These are phyloP conservation scores for Troilus luridus DNA, from an alignment of 2,888 invertebrate species.

Conservation along the genomic window DNA sequence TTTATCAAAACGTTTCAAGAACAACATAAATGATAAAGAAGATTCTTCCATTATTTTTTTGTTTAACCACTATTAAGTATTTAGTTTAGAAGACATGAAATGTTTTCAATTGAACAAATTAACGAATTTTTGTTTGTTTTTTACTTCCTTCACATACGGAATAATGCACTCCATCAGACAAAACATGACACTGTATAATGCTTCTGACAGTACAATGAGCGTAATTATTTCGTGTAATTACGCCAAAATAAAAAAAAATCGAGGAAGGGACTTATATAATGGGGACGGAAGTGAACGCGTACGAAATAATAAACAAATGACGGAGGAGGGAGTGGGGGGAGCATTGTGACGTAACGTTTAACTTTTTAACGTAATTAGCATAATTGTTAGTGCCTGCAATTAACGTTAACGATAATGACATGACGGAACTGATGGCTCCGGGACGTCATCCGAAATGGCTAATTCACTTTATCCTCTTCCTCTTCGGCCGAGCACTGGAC, in stretches of 20 bases:
- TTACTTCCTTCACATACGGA: neutral
- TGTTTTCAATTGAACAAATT: neutral
- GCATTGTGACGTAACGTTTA: conserved; percentile 53
- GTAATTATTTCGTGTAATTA: conserved; percentile 32
- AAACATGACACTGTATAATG: conserved; percentile 32
- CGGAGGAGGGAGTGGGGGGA: conserved; percentile 13
- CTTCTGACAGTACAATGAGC: conserved; percentile 13
- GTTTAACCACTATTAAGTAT: no score
- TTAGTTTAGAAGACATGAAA: no score
- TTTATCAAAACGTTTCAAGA: no score
- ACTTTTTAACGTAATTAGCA: conserved; percentile 54
- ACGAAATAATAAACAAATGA: conserved; percentile 53
- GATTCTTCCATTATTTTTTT: no score
- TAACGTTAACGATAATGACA: conserved; percentile 57
- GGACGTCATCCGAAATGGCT: conserved; percentile 51
- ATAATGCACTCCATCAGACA: neutral
- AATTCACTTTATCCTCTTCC: conserved; percentile 53
- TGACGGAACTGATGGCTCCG: conserved; percentile 52
- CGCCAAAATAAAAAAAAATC: conserved; percentile 4
- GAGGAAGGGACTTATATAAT: conserved; percentile 37
- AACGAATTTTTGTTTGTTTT: neutral
- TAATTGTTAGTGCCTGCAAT: conserved; percentile 55
- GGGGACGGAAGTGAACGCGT: conserved; percentile 32
- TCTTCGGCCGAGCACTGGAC: conserved; percentile 5
- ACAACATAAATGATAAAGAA: no score